These are phyloP conservation scores for Centropristis striata DNA, from an alignment of 2,113 vertebrate species.

Conservation along the genomic window DNA sequence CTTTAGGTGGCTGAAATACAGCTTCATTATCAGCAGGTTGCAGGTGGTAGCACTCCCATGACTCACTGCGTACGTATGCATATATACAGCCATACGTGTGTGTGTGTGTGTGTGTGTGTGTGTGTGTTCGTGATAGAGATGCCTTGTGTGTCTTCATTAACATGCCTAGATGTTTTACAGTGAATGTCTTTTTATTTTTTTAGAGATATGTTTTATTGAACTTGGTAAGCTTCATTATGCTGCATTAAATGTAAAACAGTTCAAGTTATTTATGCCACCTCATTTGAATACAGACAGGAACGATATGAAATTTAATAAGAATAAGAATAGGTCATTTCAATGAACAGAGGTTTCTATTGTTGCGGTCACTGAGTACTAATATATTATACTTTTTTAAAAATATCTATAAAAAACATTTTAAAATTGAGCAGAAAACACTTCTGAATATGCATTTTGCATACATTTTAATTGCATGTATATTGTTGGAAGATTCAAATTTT, in stretches of 20 bases:
- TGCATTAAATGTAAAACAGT: constrained; percentile 39
- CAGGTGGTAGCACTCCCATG: constrained; percentile 71
- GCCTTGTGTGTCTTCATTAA: neutral
- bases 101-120: neutral
- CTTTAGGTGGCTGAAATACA: constrained; percentile 75
- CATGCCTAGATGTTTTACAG: neutral
- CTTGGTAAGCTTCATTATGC: constrained; percentile 21
- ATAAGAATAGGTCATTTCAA: too few species aligned
- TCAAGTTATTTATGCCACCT: neutral
- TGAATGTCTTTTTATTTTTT: neutral
- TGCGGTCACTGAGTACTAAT: neutral
- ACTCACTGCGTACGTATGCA: constrained; percentile 28
- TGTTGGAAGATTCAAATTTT: too few species aligned
- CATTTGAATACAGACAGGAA: constrained; percentile 29
- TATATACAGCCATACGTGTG: constrained; percentile 6
- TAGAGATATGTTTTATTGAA: constrained; percentile 15
- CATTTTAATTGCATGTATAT: too few species aligned
- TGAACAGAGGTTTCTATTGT: neutral
- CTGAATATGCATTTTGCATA: too few species aligned
- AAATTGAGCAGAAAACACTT: neutral
- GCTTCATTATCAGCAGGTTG: constrained; percentile 83
- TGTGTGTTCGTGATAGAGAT: neutral
- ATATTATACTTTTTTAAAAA: neutral
- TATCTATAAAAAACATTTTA: neutral
- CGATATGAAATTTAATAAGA: neutral